phyloP scores from a whole-genome alignment of 2,113 vertebrate genomes.

The Choloepus hoffmanni region DNA sequence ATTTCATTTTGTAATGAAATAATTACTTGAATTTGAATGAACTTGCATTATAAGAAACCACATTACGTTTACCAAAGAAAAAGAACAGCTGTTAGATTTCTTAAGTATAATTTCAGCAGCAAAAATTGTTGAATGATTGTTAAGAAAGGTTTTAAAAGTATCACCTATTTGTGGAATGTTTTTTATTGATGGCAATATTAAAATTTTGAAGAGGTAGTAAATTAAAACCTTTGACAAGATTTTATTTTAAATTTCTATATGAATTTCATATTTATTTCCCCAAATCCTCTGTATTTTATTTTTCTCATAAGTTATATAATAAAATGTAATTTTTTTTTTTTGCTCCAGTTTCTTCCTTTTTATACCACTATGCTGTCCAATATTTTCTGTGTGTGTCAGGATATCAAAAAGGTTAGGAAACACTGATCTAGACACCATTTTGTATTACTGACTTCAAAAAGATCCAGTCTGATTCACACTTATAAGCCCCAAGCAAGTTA shows the following conservation, averaged over 20 bases:
- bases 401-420: not conserved
- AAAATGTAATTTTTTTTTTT: not conserved
- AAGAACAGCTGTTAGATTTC: not conserved
- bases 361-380: not conserved
- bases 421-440: not conserved
- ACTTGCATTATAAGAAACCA: not conserved
- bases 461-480: not conserved
- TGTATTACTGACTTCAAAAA: not conserved
- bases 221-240: conserved; percentile 13
- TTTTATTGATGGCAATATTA: not conserved
- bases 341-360: not conserved
- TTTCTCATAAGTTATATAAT: not conserved
- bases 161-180: not conserved
- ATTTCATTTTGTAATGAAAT: not conserved
- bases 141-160: not conserved
- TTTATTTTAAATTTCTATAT: conserved; percentile 43
- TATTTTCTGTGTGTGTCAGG: not conserved
- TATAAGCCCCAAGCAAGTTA: not conserved
- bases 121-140: not conserved
- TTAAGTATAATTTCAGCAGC: conserved; percentile 22
- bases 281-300: conserved; percentile 1
- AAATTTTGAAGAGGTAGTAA: conserved; percentile 46
- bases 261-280: not conserved
- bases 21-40: conserved; percentile 46
- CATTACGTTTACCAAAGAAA: not conserved